Conservation (phyloP, 2,113 vertebrate species). For the Circaetus cinerascens region DNA sequence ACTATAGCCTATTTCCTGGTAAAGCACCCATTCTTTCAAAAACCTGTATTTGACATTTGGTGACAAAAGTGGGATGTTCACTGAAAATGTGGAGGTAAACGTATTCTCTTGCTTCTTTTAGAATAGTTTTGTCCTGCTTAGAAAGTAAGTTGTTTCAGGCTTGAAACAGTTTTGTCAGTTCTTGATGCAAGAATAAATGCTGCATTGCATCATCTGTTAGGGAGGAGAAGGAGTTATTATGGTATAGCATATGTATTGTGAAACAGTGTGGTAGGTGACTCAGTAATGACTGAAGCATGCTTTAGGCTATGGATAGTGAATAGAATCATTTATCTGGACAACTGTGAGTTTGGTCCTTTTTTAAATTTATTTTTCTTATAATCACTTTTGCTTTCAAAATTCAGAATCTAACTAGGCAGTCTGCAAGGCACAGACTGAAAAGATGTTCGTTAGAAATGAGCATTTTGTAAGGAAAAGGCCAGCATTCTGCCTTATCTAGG, state of each 20-base stretch:
- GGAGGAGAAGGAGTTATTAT: not conserved
- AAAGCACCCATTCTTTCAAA: not conserved
- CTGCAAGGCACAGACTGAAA: not conserved
- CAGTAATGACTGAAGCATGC: not conserved
- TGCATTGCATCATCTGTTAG: not conserved
- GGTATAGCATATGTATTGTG: not conserved
- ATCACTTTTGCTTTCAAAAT: not conserved
- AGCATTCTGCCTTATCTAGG: not conserved
- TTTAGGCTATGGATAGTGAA: not conserved
- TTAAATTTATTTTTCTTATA: not conserved
- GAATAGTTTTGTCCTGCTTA: not conserved
- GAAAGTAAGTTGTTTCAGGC: not conserved
- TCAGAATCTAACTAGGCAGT: not conserved
- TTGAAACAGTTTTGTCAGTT: not conserved
- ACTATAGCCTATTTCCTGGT: slow-evolving; percentile 13
- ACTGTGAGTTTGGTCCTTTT: not conserved
- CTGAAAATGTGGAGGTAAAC: slow-evolving; percentile 39
- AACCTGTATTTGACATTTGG: not conserved
- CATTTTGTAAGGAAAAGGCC: not conserved
- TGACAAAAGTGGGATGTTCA: not conserved
- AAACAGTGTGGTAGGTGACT: not conserved
- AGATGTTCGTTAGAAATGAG: not conserved
- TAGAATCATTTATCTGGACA: not conserved
- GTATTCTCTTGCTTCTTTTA: not conserved
- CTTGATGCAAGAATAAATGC: not conserved